These are phyloP conservation scores for Andrena dorsata DNA, from an alignment of 2,888 invertebrate species.

Conservation along the genomic window DNA sequence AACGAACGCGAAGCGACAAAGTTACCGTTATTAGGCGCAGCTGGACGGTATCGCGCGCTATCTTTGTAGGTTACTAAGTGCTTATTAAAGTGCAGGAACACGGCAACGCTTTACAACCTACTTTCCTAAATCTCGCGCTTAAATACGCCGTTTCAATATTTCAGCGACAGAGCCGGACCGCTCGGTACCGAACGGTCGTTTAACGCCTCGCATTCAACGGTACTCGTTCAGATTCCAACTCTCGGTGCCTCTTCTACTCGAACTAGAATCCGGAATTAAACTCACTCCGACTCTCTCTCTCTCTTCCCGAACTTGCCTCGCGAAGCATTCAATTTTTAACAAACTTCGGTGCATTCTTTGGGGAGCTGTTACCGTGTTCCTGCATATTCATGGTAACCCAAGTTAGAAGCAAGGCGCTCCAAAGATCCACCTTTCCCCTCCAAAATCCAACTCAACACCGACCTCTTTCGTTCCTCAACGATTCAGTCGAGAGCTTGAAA, in stretches of 20 bases:
- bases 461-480: not conserved
- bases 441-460: too few species aligned
- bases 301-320: too few species aligned
- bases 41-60: constrained; percentile 14
- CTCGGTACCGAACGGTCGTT: constrained; percentile 5
- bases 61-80: constrained; percentile 19
- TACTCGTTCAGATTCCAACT: not conserved
- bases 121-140: constrained; percentile 18
- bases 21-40: constrained; percentile 13
- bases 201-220: constrained; percentile 5
- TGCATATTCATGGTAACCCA: too few species aligned
- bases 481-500: not conserved
- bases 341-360: too few species aligned
- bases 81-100: constrained; percentile 20
- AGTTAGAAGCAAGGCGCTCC: too few species aligned
- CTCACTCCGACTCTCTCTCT: too few species aligned
- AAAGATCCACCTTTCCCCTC: too few species aligned
- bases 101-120: constrained; percentile 33
- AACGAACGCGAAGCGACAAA: not conserved
- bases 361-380: too few species aligned
- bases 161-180: not conserved
- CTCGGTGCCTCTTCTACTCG: too few species aligned
- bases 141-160: constrained; percentile 5
- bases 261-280: too few species aligned
- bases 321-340: too few species aligned